A percentile compares a stretch with the other conserved stretches of the same genome.
These are phyloP conservation scores for Chrysotoxum bicinctum DNA, from an alignment of 2,888 invertebrate genomes.

Conservation along the genomic window DNA sequence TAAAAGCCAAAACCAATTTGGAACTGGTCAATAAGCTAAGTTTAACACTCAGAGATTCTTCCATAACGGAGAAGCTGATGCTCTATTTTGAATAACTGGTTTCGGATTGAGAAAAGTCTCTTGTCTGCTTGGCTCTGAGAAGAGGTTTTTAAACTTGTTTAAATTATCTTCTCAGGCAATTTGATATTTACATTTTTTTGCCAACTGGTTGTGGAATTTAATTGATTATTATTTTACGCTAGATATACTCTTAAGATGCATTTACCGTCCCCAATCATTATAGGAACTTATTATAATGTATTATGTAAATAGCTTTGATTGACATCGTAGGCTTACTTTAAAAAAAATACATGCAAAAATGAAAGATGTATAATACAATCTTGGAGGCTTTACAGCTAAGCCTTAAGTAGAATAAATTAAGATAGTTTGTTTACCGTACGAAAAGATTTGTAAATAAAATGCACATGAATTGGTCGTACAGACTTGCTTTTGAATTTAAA, in stretches of 20 bases:
- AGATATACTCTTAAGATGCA: not conserved
- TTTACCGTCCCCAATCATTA: not conserved
- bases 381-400: no score
- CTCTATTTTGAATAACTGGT: constrained; percentile 14
- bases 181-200: not conserved
- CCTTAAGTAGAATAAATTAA: no score
- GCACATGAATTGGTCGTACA: no score
- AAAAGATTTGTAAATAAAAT: no score
- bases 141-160: not conserved
- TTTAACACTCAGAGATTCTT: not conserved
- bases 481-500: no score
- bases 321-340: no score
- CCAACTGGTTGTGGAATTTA: constrained; percentile 2
- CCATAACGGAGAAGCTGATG: not conserved
- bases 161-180: not conserved
- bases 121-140: not conserved
- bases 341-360: no score
- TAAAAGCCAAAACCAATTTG: not conserved
- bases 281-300: no score
- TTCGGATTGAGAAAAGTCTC: not conserved
- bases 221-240: not conserved
- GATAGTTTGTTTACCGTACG: no score
- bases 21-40: not conserved
- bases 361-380: no score
- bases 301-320: no score